Conservation (phyloP, 2,888 invertebrate species). For the Dorcus parallelipipedus region DNA sequence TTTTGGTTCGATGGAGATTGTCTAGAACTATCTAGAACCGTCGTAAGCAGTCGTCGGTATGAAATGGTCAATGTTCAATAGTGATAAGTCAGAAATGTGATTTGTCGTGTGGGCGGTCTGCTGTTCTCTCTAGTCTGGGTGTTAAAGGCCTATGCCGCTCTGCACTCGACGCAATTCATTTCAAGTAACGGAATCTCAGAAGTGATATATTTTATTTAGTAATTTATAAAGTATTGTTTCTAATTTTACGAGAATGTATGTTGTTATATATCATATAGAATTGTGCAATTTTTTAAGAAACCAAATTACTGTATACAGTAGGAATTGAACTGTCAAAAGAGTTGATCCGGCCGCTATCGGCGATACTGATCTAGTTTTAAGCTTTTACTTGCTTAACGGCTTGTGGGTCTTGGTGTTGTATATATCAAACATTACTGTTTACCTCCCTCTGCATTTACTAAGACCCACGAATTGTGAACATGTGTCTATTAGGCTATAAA, state of each 20-base stretch:
- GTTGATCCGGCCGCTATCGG: not conserved
- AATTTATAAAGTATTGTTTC: conserved; percentile 34
- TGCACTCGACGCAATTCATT: conserved; percentile 30
- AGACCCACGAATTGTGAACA: conserved; percentile 38
- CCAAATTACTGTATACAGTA: conserved; percentile 35
- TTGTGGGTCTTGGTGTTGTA: conserved; percentile 39
- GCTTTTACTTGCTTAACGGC: conserved; percentile 39
- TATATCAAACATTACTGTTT: conserved; percentile 27
- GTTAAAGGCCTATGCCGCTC: conserved; percentile 28
- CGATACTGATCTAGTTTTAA: conserved; percentile 35
- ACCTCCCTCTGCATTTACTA: conserved; percentile 21
- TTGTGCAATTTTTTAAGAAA: conserved; percentile 35
- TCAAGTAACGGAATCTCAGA: conserved; percentile 31
- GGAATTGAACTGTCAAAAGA: conserved; percentile 33
- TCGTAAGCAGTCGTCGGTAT: conserved; percentile 24
- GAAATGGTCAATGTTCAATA: conserved; percentile 28
- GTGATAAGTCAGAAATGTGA: conserved; percentile 34
- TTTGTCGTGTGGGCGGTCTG: conserved; percentile 36
- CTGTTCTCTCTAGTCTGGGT: conserved; percentile 45
- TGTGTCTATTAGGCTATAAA: conserved; percentile 44
- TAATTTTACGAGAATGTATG: conserved; percentile 31
- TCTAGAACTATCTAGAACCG: conserved; percentile 17
- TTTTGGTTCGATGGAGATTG: conserved; percentile 16
- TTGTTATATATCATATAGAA: conserved; percentile 29
- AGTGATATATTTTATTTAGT: conserved; percentile 38